Conservation (phyloP, 1,140 invertebrate genomes). For the Solenopsis fugax region DNA sequence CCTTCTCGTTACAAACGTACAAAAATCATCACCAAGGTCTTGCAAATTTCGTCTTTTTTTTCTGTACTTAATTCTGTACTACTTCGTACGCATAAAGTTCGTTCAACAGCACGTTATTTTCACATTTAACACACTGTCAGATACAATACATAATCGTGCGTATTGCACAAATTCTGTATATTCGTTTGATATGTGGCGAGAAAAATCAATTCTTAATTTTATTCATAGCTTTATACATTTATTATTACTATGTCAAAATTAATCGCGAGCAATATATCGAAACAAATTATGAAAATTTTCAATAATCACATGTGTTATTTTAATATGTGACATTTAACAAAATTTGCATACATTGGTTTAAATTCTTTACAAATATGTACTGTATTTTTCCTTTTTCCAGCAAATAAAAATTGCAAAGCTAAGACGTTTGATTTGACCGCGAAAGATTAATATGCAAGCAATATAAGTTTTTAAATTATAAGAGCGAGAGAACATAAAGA, state of each 20-base stretch:
- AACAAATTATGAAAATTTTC: neutral
- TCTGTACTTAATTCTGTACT: neutral
- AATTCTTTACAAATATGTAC: neutral
- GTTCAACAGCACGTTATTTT: neutral
- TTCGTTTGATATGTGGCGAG: neutral
- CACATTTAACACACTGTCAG: neutral
- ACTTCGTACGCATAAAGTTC: no score
- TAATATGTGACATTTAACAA: neutral
- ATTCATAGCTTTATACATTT: neutral
- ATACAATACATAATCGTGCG: no score
- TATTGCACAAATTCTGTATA: no score
- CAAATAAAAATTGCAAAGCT: neutral
- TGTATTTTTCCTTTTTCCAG: neutral
- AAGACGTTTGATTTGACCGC: neutral
- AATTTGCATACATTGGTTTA: neutral
- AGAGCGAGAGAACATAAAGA: neutral
- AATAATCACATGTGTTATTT: neutral
- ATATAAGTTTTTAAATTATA: slow-evolving; percentile 34
- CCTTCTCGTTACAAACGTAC: neutral
- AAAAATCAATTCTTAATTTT: neutral
- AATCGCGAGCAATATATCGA: neutral
- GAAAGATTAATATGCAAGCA: neutral
- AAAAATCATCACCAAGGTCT: neutral
- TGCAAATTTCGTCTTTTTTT: neutral
- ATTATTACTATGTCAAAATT: slow-evolving; percentile 4